phyloP scores from a whole-genome alignment of 2,888 invertebrate species.

The Drosophila incognita region DNA sequence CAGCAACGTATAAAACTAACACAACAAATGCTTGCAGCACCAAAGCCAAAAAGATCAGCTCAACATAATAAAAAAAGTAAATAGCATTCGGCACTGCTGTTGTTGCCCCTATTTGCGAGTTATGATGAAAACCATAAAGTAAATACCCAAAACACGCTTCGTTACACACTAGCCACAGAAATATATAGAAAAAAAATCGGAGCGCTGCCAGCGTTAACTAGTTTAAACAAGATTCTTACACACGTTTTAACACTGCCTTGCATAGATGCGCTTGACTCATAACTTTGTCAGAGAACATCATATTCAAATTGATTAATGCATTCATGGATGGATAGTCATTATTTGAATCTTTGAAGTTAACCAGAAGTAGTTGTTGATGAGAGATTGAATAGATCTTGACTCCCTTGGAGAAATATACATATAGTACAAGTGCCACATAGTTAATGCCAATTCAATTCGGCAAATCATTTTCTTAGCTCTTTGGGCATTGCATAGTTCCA shows the following conservation, averaged over 20 bases:
- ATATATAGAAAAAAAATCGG: conserved; percentile 8
- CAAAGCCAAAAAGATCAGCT: conserved; percentile 44
- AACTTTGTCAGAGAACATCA: too few species aligned
- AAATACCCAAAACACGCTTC: conserved; percentile 52
- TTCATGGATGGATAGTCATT: background rate
- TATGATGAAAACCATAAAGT: conserved; percentile 61
- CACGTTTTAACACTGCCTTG: conserved; percentile 5
- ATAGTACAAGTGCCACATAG: conserved; percentile 3
- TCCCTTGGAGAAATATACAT: conserved; percentile 1
- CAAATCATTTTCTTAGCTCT: conserved; percentile 44
- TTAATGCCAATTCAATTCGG: conserved; percentile 44
- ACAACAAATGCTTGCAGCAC: conserved; percentile 29
- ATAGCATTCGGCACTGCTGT: conserved; percentile 24
- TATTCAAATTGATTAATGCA: background rate
- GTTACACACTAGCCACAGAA: conserved; percentile 6
- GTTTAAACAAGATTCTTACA: conserved; percentile 17
- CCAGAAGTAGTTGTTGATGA: background rate
- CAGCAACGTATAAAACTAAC: conserved; percentile 26
- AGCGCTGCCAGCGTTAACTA: conserved; percentile 29
- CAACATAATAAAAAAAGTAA: conserved; percentile 25
- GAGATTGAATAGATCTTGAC: background rate
- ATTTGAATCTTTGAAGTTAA: background rate
- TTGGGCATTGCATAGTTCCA: conserved; percentile 20
- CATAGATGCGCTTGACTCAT: background rate
- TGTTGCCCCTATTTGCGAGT: conserved; percentile 23